Base-by-base conservation (phyloP, 2,888 invertebrate genomes). In the Troilus luridus region DNA sequence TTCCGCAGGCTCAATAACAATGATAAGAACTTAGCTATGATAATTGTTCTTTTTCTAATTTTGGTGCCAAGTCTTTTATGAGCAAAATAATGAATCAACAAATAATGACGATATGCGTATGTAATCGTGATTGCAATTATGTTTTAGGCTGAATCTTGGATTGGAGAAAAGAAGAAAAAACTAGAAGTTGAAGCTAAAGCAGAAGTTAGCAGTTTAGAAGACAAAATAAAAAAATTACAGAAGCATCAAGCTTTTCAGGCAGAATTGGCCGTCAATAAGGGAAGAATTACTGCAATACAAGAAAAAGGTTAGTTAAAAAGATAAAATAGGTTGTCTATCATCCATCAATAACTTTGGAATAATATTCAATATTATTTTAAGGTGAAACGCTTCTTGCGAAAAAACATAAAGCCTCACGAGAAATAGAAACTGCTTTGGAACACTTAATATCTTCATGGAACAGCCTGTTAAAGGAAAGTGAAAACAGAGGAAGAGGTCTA, bases 211-310 rank as follows among this genome's bases (percentile, higher is more conserved):
- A 95, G 95, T 92, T 95, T 99, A 7, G 98, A 99, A 93, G 99
- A 98, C 93, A 99, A 99, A 95, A 98, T 99, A 93, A 98, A 98
- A 94, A 97, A 98, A 93, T 95, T 99, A 62, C 98, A 98, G 94
- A 98, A 98, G 94, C 98, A 98, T 94, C 98, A 98, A 94, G 98
- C 98, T 0, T 98, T 98, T 95, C 97, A 98, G 93, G 98, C 98
- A 0, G 98, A 99, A 94, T 95, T 99, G 85, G 96, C 97, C 0
- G 98, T 98, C 5, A 98, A 98, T 95, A 96, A 97, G 93, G 96
- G 97, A 27, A 96, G 98, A 91, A 97, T 99, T 91, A 96, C 96
- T 92, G 97, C 97, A 94, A 97, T 99, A 81, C 96, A 96, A 94
- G 95, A 93, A 91, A 93, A 93, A 92, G 93, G 93, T 93, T 90